Percentiles rank a stretch among this genome's conserved stretches.
Conservation (phyloP, 2,888 invertebrate species). For the Chouioia cunea region DNA sequence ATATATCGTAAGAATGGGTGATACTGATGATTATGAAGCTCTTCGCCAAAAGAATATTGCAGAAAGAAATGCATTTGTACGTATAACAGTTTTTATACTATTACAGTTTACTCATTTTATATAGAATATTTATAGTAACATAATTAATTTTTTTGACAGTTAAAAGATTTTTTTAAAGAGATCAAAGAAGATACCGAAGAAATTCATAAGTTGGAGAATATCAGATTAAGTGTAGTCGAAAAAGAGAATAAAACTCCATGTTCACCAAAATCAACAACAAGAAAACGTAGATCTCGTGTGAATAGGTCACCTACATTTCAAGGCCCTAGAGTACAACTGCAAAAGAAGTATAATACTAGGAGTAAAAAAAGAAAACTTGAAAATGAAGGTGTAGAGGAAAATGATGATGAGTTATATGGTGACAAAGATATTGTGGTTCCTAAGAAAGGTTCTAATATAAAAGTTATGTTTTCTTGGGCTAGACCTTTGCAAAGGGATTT, state of each 20-base stretch:
- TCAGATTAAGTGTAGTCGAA: slow-evolving; percentile 44
- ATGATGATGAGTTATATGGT: slow-evolving; percentile 34
- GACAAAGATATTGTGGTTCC: slow-evolving; percentile 41
- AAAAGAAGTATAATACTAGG: slow-evolving; percentile 57
- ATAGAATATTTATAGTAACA: slow-evolving; percentile 12
- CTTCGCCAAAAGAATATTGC: slow-evolving; percentile 62
- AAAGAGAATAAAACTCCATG: slow-evolving; percentile 52
- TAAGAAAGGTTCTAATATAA: slow-evolving; percentile 49
- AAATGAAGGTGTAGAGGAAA: slow-evolving; percentile 32
- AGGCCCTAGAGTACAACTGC: slow-evolving; percentile 33
- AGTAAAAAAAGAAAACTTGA: slow-evolving; percentile 48
- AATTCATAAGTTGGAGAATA: slow-evolving; percentile 46
- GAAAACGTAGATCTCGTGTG: slow-evolving; percentile 6
- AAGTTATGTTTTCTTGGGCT: slow-evolving; percentile 59
- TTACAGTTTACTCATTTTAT: neutral
- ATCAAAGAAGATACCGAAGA: slow-evolving; percentile 50
- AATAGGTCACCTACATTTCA: slow-evolving; percentile 24
- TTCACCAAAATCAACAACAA: slow-evolving; percentile 40
- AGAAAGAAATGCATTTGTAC: slow-evolving; percentile 61
- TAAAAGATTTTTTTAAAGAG: slow-evolving; percentile 59
- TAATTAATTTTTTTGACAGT: slow-evolving; percentile 50
- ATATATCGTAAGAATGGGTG: slow-evolving; percentile 32
- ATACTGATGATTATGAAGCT: slow-evolving; percentile 55
- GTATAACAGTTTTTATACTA: slow-evolving; percentile 28
- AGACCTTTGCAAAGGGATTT: slow-evolving; percentile 56